A percentile compares a stretch with the other conserved stretches of the same genome.
Conservation (phyloP, 2,888 invertebrate genomes). For the Pycnomerus fuliginosus region DNA sequence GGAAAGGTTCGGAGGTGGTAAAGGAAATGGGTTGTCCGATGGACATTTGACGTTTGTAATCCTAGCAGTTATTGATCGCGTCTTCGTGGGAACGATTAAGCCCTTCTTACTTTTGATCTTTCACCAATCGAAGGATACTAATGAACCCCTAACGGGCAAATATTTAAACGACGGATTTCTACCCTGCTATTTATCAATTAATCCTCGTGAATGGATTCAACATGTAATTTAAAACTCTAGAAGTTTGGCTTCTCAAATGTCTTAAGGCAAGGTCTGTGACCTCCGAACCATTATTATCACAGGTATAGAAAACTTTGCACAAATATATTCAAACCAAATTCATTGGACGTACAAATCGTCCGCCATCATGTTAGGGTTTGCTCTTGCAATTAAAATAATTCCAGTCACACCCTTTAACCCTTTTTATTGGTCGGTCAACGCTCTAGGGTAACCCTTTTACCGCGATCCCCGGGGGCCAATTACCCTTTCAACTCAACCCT, state of each 20-base stretch:
- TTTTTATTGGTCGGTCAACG: conserved; percentile 7
- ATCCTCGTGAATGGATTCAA: no score
- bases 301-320: no score
- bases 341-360: no score
- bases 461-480: not conserved
- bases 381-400: conserved; percentile 32
- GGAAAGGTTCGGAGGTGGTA: conserved; percentile 24
- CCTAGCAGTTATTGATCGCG: conserved; percentile 30
- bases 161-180: no score
- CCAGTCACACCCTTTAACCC: conserved; percentile 36
- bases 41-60: conserved; percentile 29
- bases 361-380: not conserved
- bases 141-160: no score
- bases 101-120: not conserved
- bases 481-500: conserved; percentile 1
- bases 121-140: no score
- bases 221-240: conserved; percentile 2
- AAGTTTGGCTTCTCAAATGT: conserved; percentile 3
- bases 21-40: conserved; percentile 31
- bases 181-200: no score
- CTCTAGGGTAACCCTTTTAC: conserved; percentile 14
- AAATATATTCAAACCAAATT: no score
- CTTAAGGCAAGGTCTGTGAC: conserved; percentile 9
- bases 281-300: conserved; percentile 7
- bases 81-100: conserved; percentile 28